phyloP scores from a whole-genome alignment of 2,888 invertebrate species.

The Rotaria magnacalcarata region DNA sequence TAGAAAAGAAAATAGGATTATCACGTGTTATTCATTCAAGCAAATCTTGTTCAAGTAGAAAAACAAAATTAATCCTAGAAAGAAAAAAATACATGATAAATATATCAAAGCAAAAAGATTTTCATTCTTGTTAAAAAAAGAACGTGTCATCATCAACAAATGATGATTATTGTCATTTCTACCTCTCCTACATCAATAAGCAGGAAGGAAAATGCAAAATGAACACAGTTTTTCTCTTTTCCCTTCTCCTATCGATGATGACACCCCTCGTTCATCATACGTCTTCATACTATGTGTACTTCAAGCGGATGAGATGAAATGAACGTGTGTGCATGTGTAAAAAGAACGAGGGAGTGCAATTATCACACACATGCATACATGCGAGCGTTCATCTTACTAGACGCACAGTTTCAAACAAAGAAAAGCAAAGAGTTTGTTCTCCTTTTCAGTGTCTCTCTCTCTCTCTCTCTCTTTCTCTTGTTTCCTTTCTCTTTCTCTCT shows the following conservation, averaged over 20 bases:
- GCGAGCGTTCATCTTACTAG: not conserved
- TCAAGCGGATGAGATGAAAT: conserved; percentile 24
- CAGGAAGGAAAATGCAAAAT: not conserved
- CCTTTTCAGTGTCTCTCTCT: not conserved
- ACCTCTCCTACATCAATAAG: not conserved
- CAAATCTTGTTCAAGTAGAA: too few species aligned
- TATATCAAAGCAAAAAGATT: not conserved
- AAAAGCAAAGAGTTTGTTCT: conserved; percentile 5
- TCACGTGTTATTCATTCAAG: too few species aligned
- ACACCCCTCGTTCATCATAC: conserved; percentile 1
- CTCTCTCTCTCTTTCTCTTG: not conserved
- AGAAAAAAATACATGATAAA: too few species aligned
- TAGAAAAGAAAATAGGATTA: too few species aligned
- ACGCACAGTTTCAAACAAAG: not conserved
- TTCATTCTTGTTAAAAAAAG: not conserved
- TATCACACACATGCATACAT: not conserved
- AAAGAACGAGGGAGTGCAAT: not conserved
- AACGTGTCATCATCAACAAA: not conserved
- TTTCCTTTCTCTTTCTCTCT: not conserved
- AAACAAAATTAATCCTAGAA: too few species aligned
- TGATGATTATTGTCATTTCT: not conserved
- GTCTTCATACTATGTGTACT: not conserved
- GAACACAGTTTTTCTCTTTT: not conserved
- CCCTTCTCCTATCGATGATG: not conserved
- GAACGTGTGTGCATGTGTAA: not conserved